Evolutionary conservation across 37 sponge, comb jelly and placozoan genomes (phyloP), one percentile per base, ranked within the genome.

Genomic region (Ephydatia muelleri): DNA sequence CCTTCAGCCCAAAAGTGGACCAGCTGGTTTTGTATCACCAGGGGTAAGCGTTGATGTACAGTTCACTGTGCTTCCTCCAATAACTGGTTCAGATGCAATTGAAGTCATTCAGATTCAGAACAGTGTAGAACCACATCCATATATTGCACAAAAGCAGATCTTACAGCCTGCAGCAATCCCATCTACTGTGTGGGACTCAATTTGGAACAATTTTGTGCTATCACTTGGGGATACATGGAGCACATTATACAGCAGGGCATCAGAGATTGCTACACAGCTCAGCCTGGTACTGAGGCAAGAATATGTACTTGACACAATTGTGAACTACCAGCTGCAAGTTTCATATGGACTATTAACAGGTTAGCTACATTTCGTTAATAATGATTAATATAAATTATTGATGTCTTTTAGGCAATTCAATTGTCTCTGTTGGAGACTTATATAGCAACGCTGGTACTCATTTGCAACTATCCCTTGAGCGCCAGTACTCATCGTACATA

Each of bases 1-100:
- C 5, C 57, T 73, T 39, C 22, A 39, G 19, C 40, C 85, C n/a
- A 25, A 48, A 26, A 77, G 33, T 22, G 85, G 85, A 16, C 85
- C 85, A 25, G 77, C 68, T 38, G 85, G 85, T 11, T 67, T 76
- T 16, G 22, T 84, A 9, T 77, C 85, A 12, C 85, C 85, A 33
- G 32, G 34, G 5, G 48, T 16, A 11, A 21, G 27, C 16, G 32
- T 28, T 68, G 27, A 67, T 32, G 0, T 77, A 14, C 23, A 23
- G 25, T 38, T 77, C 6, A 47, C 29, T 2, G 31, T 84, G 4
- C 13, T 68, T 14, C 77, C 49, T 30, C 25, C 21, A 9, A 47
- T 28, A 23, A 26, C 19, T 67, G 39, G 77, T 12, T 14, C 28
- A 22, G 85, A 76, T n/a, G 22, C 19, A 26, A 0, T 84, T 3